phyloP scores from a whole-genome alignment of 1,140 invertebrate species.

The Brachionus angularis region DNA sequence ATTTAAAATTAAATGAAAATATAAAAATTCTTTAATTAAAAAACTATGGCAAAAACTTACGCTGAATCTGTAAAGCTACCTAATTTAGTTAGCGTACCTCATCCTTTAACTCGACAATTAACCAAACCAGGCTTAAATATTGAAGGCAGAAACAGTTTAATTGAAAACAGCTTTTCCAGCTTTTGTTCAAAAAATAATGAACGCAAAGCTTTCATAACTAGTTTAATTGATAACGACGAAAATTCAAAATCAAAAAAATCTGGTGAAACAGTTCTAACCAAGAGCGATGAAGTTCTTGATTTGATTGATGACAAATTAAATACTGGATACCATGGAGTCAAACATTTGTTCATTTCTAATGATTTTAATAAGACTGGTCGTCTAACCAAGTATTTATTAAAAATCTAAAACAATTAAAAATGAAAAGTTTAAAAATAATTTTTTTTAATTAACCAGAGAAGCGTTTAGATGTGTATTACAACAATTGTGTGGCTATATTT shows the following conservation, averaged over 20 bases:
- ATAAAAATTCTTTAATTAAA: background rate
- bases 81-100: constrained; percentile 19
- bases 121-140: background rate
- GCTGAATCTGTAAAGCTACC: constrained; percentile 34
- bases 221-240: constrained; percentile 6
- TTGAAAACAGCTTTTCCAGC: background rate
- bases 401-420: background rate
- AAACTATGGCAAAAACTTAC: constrained; percentile 24
- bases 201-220: constrained; percentile 10
- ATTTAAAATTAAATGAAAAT: background rate
- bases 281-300: constrained; percentile 21
- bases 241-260: background rate
- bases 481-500: constrained; percentile 36
- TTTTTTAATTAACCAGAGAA: background rate
- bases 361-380: constrained; percentile 2
- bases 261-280: background rate
- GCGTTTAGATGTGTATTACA: constrained; percentile 11
- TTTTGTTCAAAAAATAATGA: background rate
- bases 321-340: constrained; percentile 24
- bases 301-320: constrained; percentile 34
- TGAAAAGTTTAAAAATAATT: background rate
- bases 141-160: constrained; percentile 6
- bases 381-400: constrained; percentile 1
- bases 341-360: constrained; percentile 28
- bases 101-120: constrained; percentile 14